A percentile compares a stretch with the other conserved stretches of the same genome.
phyloP scores from a whole-genome alignment of 2,797 vertebrate genomes.

The Falco novaeseelandiae region DNA sequence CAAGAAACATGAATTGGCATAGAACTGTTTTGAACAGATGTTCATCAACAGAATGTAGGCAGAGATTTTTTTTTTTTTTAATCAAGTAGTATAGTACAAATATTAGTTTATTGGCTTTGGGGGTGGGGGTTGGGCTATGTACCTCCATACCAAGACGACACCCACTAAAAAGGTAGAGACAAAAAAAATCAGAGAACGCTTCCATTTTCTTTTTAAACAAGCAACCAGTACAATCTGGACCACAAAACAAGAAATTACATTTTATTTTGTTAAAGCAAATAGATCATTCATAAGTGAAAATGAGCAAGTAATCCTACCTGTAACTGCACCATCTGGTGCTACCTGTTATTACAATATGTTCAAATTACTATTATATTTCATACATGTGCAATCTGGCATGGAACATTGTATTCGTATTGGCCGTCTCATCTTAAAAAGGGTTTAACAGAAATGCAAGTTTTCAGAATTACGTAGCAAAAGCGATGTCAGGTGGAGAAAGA shows the following conservation, averaged over 20 bases:
- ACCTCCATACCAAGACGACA: neutral
- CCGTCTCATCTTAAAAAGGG: neutral
- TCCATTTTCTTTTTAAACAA: neutral
- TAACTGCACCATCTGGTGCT: neutral
- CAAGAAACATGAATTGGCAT: constrained; percentile 23
- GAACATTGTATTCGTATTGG: neutral
- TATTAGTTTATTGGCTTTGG: neutral
- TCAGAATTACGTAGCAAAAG: neutral
- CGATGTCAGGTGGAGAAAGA: neutral
- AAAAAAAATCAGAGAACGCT: neutral
- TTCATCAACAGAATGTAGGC: neutral
- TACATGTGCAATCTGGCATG: neutral
- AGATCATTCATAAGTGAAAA: neutral
- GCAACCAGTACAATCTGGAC: neutral
- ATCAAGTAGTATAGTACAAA: neutral
- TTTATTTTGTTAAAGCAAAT: neutral
- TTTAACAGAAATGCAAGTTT: neutral
- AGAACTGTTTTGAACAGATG: constrained; percentile 31
- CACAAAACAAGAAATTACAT: neutral
- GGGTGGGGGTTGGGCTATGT: neutral
- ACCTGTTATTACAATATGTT: neutral
- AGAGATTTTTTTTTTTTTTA: neutral
- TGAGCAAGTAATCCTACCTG: neutral
- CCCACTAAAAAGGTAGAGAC: neutral
- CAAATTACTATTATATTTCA: neutral